Conservation (phyloP, 92 coral and sea anemone genomes). For the Zoanthus sociatus region DNA sequence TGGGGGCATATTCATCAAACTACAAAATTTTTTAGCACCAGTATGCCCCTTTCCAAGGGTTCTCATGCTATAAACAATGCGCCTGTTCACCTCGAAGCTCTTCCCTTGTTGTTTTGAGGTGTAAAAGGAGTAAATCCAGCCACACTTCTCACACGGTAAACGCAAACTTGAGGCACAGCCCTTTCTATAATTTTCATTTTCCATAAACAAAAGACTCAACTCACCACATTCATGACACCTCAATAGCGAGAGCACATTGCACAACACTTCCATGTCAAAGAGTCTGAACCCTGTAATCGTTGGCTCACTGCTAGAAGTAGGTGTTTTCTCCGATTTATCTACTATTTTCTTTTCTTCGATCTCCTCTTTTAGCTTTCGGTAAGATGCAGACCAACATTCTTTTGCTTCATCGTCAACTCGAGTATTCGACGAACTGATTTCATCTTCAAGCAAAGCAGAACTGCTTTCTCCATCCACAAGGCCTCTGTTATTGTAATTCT, state of each 20-base stretch:
- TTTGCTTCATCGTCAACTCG: constrained; percentile 1
- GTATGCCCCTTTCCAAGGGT: constrained; percentile 47
- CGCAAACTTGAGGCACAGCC: constrained; percentile 51
- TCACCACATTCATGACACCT: constrained; percentile 58
- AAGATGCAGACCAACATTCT: constrained; percentile 47
- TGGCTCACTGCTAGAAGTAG: background rate
- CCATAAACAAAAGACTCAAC: constrained; percentile 35
- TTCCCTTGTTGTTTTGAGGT: constrained; percentile 33
- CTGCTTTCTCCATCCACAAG: constrained; percentile 4
- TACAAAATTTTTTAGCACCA: constrained; percentile 46
- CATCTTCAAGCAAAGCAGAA: background rate
- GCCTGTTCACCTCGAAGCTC: constrained; percentile 59
- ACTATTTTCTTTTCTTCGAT: constrained; percentile 8
- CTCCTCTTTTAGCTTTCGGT: constrained; percentile 38
- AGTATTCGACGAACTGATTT: background rate
- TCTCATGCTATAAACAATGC: constrained; percentile 66
- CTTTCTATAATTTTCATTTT: constrained; percentile 15
- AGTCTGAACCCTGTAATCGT: constrained; percentile 43
- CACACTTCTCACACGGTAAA: constrained; percentile 49
- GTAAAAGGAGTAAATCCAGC: constrained; percentile 51
- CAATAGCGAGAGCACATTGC: constrained; percentile 30
- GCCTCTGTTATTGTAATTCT: background rate
- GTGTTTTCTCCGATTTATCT: constrained; percentile 23
- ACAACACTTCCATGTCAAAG: constrained; percentile 55
- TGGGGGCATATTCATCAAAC: constrained; percentile 68